Evolutionary conservation across 2,797 vertebrate species (phyloP).

Genomic region (Sebastes matsubarae): DNA sequence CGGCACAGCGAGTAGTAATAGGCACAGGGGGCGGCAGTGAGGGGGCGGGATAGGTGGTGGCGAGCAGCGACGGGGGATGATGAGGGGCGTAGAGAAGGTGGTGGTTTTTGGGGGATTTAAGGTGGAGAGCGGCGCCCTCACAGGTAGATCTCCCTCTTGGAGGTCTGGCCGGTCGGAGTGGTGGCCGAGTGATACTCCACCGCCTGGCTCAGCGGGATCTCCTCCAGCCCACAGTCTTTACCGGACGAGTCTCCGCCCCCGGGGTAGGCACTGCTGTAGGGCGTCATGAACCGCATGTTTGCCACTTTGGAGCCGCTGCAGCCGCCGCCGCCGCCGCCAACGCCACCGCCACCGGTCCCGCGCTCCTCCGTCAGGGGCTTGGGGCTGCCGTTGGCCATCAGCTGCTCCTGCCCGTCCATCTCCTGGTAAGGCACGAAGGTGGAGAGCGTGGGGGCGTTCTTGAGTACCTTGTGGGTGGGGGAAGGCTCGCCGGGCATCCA

Average conservation of each 20-base stretch:
- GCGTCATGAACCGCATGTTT: slow-evolving; percentile 96
- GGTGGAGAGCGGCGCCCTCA: slow-evolving; percentile 77
- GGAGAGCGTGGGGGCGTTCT: slow-evolving; percentile 94
- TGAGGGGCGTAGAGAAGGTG: background rate
- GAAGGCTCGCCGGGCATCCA: slow-evolving; percentile 99
- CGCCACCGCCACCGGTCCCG: slow-evolving; percentile 58
- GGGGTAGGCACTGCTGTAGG: slow-evolving; percentile 97
- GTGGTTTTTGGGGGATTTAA: background rate
- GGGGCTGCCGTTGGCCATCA: slow-evolving; percentile 92
- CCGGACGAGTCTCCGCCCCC: slow-evolving; percentile 90
- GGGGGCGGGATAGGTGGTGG: slow-evolving; percentile 24
- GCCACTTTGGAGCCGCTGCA: slow-evolving; percentile 91
- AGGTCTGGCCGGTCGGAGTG: slow-evolving; percentile 91
- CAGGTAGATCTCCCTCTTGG: slow-evolving; percentile 99
- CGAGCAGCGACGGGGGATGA: slow-evolving; percentile 34
- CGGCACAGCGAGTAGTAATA: slow-evolving; percentile 86
- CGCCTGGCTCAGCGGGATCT: slow-evolving; percentile 97
- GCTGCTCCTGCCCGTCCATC: slow-evolving; percentile 92
- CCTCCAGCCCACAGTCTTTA: slow-evolving; percentile 95
- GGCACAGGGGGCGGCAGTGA: slow-evolving; percentile 87
- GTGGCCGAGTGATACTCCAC: slow-evolving; percentile 91
- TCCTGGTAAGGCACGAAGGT: slow-evolving; percentile 99
- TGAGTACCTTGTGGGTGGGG: slow-evolving; percentile 90
- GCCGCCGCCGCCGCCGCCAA: slow-evolving; percentile 60
- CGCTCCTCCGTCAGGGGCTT: slow-evolving; percentile 90